Conservation (phyloP, 2,888 invertebrate genomes). For the Spodoptera exigua region DNA sequence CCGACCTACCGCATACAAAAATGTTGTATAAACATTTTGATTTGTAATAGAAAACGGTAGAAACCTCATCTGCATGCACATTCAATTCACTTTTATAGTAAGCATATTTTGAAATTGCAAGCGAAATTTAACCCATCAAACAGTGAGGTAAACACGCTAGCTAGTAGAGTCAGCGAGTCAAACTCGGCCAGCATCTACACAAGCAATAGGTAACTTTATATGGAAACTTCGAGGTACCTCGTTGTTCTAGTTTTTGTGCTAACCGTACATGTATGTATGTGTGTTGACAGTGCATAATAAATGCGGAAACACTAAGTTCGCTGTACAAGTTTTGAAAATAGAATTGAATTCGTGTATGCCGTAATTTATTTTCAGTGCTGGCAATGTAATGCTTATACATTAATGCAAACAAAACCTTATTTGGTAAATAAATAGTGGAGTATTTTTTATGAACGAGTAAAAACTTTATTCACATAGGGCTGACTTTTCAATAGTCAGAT, state of each 20-base stretch:
- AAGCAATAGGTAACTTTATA: slow-evolving; percentile 52
- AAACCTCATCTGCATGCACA: not conserved
- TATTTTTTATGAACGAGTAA: not conserved
- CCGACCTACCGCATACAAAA: too few species aligned
- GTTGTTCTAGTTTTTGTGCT: slow-evolving; percentile 48
- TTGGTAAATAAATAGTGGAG: not conserved
- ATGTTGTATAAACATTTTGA: too few species aligned
- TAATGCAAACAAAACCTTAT: slow-evolving; percentile 11
- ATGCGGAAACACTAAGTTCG: slow-evolving; percentile 48
- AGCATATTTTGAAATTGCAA: slow-evolving; percentile 26
- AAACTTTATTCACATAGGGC: too few species aligned
- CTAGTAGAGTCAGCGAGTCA: slow-evolving; percentile 38
- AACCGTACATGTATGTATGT: slow-evolving; percentile 36
- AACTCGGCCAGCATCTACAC: slow-evolving; percentile 35
- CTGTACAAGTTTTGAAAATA: slow-evolving; percentile 50
- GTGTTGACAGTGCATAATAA: slow-evolving; percentile 60
- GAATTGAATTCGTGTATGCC: slow-evolving; percentile 48
- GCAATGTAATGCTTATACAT: not conserved
- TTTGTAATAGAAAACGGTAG: too few species aligned
- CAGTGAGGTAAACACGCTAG: slow-evolving; percentile 35
- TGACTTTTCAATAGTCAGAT: too few species aligned
- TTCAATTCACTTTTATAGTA: slow-evolving; percentile 5
- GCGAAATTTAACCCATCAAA: slow-evolving; percentile 37
- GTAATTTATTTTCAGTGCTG: slow-evolving; percentile 38
- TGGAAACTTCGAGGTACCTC: slow-evolving; percentile 32